Percentiles rank a stretch among this genome's conserved stretches.
These are phyloP conservation scores for Arctia plantaginis DNA, from an alignment of 2,888 invertebrate genomes.

Conservation along the genomic window DNA sequence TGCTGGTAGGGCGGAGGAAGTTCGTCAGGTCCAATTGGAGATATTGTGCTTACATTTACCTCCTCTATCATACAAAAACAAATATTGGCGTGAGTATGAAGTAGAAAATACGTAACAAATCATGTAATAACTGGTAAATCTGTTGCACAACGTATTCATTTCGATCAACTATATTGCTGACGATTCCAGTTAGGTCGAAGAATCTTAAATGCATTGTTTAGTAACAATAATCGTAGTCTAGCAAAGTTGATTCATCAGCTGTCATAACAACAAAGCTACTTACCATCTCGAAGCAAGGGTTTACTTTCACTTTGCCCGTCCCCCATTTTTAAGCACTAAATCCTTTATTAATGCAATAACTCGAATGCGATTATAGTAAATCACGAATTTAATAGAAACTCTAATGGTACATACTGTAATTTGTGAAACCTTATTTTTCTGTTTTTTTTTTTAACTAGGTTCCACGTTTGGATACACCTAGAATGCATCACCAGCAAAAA, in stretches of 20 bases:
- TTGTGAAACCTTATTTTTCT: conserved; percentile 12
- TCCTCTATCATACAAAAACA: conserved; percentile 73
- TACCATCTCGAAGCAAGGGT: conserved; percentile 85
- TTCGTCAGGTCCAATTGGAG: conserved; percentile 94
- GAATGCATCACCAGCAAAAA: not conserved
- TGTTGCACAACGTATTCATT: conserved; percentile 66
- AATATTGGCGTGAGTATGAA: conserved; percentile 44
- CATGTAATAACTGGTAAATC: conserved; percentile 61
- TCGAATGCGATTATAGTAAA: conserved; percentile 48
- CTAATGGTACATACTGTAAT: not conserved
- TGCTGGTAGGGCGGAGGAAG: conserved; percentile 93
- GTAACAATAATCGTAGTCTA: conserved; percentile 71
- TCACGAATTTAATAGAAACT: conserved; percentile 39
- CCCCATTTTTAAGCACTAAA: conserved; percentile 80
- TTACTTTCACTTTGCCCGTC: conserved; percentile 89
- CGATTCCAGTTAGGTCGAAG: conserved; percentile 35
- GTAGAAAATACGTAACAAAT: conserved; percentile 55
- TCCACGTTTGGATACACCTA: conserved; percentile 6
- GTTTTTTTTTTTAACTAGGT: conserved; percentile 5
- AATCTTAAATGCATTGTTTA: conserved; percentile 72
- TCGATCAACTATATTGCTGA: conserved; percentile 40
- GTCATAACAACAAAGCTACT: conserved; percentile 74
- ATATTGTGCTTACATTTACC: conserved; percentile 88
- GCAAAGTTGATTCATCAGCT: conserved; percentile 81
- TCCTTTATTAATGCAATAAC: conserved; percentile 54